phyloP scores from a whole-genome alignment of 1,140 invertebrate genomes.

The Prorops nasuta region DNA sequence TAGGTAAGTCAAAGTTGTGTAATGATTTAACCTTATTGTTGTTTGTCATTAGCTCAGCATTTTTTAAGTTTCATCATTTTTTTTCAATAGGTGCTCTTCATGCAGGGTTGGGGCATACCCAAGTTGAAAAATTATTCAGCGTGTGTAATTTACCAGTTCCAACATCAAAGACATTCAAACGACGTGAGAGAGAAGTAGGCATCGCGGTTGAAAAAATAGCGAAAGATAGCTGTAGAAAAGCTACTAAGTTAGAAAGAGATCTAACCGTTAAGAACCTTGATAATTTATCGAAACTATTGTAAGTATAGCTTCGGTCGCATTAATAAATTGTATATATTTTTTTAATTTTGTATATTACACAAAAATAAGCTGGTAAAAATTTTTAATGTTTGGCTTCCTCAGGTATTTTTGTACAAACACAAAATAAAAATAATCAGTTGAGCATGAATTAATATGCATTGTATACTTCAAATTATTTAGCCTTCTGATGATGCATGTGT shows the following conservation, averaged over 20 bases:
- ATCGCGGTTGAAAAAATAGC: conserved; percentile 3
- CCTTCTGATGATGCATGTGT: background rate
- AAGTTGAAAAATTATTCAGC: conserved; percentile 6
- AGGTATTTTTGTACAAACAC: background rate
- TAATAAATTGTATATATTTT: background rate
- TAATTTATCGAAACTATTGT: conserved; percentile 2
- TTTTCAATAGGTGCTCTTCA: conserved; percentile 6
- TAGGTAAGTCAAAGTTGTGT: too few species aligned
- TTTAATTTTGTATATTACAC: background rate
- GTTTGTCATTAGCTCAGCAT: background rate
- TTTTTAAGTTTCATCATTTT: background rate
- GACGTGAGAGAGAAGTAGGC: conserved; percentile 8
- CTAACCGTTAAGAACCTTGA: conserved; percentile 6
- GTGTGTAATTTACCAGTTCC: background rate
- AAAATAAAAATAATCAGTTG: background rate
- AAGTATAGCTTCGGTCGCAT: background rate
- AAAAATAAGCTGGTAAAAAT: background rate
- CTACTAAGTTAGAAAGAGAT: conserved; percentile 2
- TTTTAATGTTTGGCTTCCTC: background rate
- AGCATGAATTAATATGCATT: too few species aligned
- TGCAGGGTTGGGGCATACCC: conserved; percentile 5
- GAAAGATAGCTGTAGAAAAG: conserved; percentile 8
- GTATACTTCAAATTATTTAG: background rate
- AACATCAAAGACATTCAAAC: conserved; percentile 7
- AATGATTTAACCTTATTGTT: background rate